Evolutionary conservation across 2,113 vertebrate species (phyloP), one percentile per base, ranked within the genome.

Genomic region (Sinocyclocheilus anophthalmus): DNA sequence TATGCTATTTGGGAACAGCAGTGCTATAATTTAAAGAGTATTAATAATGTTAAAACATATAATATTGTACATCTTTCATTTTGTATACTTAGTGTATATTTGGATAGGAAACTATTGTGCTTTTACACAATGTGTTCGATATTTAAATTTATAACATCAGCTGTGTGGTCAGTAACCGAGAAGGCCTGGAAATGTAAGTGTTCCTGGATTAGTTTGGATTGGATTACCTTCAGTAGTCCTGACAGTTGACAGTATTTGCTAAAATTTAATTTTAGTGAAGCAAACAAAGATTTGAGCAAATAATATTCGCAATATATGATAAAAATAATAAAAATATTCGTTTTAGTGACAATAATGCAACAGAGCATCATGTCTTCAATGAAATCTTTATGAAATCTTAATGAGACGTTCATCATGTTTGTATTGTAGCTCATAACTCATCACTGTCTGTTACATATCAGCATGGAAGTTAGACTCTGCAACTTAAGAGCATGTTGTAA

Each of bases 11-110:
- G 81, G 88, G 88, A 87, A 84, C 79, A 89, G 79, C 87, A 88
- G 90, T 91, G 89, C 89, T 93, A 89, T 93, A 92, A 92, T 88
- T 93, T 91, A 91, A 93, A 92, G 87, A 90, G 65, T 84, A 85
- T 94, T 92, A 92, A 84, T 89, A 86, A 88, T 93, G 92, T 92
- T 94, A 93, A 91, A 92, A 88, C 50, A 91, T 91, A 91, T 48
- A 48, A 89, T 92, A 88, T 90, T 88, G 91, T 92, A 87, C 92
- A 93, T 89, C 63, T 85, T 24, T 67, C 33, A 39, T 88, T 91
- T 92, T 93, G 81, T 93, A 90, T 87, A 86, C 50, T 83, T 92
- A 72, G 57, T 89, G 89, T 92, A 90, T 77, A 90, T 93, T 91
- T 81, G 11, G 86, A 88, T 84, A 89, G 90, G 81, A 81, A 55